A percentile compares a stretch with the other conserved stretches of the same genome.
Evolutionary conservation across 1,140 invertebrate genomes (phyloP).

Genomic region (Bombus cullumanus): DNA sequence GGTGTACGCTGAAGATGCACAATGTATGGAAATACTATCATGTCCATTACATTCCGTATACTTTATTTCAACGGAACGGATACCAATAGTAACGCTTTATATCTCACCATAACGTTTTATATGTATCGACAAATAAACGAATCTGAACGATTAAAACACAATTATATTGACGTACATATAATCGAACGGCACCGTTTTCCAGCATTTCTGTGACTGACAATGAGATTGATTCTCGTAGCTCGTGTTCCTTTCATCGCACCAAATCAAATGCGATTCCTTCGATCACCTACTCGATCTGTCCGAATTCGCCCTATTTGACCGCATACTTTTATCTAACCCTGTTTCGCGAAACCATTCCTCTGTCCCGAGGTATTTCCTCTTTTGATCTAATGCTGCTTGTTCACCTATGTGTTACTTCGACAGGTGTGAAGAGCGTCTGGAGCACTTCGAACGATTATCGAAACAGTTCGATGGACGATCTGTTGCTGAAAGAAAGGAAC

Average conservation of each 20-base stretch:
- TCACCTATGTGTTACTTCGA: constrained; percentile 42
- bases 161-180: background rate
- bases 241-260: background rate
- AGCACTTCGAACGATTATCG: constrained; percentile 11
- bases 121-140: constrained; percentile 52
- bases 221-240: background rate
- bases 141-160: constrained; percentile 3
- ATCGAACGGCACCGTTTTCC: background rate
- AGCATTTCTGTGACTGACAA: background rate
- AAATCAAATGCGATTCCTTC: background rate
- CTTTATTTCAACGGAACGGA: background rate
- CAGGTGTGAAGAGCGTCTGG: constrained; percentile 43
- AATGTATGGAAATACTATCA: background rate
- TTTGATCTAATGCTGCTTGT: background rate
- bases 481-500: constrained; percentile 4
- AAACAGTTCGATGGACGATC: background rate
- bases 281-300: background rate
- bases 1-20: background rate
- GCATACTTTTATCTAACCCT: background rate
- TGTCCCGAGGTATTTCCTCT: background rate
- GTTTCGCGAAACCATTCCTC: background rate
- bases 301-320: background rate
- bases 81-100: constrained; percentile 30
- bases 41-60: background rate
- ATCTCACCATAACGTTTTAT: constrained; percentile 28